Base-by-base conservation (phyloP, 2,888 invertebrate species). In the Cephonodes hylas region DNA sequence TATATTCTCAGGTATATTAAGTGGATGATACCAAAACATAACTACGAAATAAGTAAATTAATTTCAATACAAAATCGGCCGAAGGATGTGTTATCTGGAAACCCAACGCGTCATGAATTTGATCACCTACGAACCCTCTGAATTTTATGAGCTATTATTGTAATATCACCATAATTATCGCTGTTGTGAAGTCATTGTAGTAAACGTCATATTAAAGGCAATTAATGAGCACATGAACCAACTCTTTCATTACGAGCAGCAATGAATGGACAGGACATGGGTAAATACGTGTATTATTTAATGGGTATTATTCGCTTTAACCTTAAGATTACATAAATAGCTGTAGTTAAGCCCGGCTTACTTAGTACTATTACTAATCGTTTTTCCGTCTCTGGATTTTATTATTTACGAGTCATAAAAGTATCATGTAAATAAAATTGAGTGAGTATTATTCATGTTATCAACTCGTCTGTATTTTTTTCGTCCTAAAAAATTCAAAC, bases 191-290 rank as follows among this genome's bases (percentile, higher is more conserved):
- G 22, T 10, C 10, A 23, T 22, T 10, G 20, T 22, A 23, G 5
- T n/a, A 20, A 45, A 20, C 44, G 20, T 45, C 10, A 45, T 34
- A 18, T 38, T 10, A 31, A 34, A 10, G n/a, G 38, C 38, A 34
- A 57, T 59, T 46, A 53, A 63, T 44, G 56, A 45, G 58, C 59
- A 45, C 42, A 60, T 57, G 61, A n/a, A 38, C 34, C n/a, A 10
- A 58, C 56, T 60, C n/a, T 23, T 44, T 64, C 63, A 61, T 67
- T 64, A 56, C 59, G 70, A 67, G 56, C 70, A 71, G 72, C 71
- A 72, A 69, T 64, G 64, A 66, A 20, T 25, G 22, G 74, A 77
- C 84, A 85, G 86, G 84, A 86, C 79, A 78, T 74, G 77, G 83
- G 80, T 78, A 85, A 85, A 76, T 66, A 84, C 83, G 64, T 71